Evolutionary conservation across 2,888 invertebrate species (phyloP).

Genomic region (Rotaria socialis): DNA sequence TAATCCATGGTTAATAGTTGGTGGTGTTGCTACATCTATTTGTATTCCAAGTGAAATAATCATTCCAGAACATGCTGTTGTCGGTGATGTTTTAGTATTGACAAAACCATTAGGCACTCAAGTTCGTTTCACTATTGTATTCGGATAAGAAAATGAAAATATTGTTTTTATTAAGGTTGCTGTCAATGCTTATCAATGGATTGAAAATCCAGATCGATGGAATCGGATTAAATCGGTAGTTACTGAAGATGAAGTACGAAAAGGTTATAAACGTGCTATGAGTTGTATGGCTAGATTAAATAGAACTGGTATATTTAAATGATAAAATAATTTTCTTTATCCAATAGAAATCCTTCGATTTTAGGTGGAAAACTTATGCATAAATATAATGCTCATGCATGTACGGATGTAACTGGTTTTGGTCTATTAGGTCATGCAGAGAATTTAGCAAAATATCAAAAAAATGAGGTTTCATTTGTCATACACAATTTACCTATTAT

Average conservation of each 20-base stretch:
- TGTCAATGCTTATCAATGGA: conserved; percentile 75
- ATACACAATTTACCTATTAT: conserved; percentile 76
- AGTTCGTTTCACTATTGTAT: conserved; percentile 47
- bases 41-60: conserved; percentile 80
- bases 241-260: conserved; percentile 70
- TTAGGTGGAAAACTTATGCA: conserved; percentile 71
- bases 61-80: conserved; percentile 71
- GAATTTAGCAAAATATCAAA: conserved; percentile 72
- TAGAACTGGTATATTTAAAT: conserved; percentile 63
- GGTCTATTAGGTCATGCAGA: conserved; percentile 77
- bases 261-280: conserved; percentile 71
- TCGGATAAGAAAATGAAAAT: too few species aligned
- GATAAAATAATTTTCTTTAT: too few species aligned
- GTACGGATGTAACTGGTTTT: conserved; percentile 79
- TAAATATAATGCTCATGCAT: conserved; percentile 76
- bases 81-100: conserved; percentile 75
- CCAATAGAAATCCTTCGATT: not conserved
- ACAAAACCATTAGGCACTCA: conserved; percentile 81
- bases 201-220: conserved; percentile 71
- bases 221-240: conserved; percentile 69
- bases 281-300: conserved; percentile 76
- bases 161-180: conserved; percentile 62
- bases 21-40: conserved; percentile 77
- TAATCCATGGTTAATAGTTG: conserved; percentile 79
- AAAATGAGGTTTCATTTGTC: conserved; percentile 71